phyloP scores from a whole-genome alignment of 2,113 vertebrate species.

The Pseudorasbora parva region DNA sequence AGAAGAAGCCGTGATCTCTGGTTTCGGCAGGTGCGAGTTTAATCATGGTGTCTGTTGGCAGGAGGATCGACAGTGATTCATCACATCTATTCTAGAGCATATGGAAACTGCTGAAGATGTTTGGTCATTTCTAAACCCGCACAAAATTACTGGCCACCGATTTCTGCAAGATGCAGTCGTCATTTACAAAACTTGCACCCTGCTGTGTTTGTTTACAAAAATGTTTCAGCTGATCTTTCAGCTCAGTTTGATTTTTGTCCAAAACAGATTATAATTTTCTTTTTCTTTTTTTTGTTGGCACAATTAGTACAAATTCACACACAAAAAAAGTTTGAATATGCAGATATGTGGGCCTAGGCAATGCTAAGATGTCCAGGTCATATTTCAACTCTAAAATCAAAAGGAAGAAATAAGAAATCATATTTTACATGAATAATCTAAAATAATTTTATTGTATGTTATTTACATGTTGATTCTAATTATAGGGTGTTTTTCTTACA shows the following conservation, averaged over 20 bases:
- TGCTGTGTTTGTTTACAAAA: slow-evolving; percentile 6
- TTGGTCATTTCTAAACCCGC: not conserved
- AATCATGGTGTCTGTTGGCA: not conserved
- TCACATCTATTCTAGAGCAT: not conserved
- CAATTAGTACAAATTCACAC: not conserved
- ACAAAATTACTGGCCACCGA: slow-evolving; percentile 6
- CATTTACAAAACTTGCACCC: not conserved
- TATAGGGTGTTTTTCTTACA: not conserved
- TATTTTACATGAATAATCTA: not conserved
- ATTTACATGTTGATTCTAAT: not conserved
- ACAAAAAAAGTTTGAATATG: not conserved
- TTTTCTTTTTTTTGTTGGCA: not conserved
- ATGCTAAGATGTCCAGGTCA: not conserved
- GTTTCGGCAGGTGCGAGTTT: slow-evolving; percentile 18
- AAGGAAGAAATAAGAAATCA: not conserved
- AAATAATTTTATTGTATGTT: not conserved
- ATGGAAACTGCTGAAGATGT: slow-evolving; percentile 1
- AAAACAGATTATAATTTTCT: not conserved
- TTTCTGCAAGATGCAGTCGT: not conserved
- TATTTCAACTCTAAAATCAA: not conserved
- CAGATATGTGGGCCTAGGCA: not conserved
- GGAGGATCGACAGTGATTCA: slow-evolving; percentile 10
- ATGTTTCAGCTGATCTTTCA: not conserved
- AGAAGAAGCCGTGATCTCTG: not conserved
- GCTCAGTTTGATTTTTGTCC: not conserved